Percentiles rank a stretch among this genome's conserved stretches.
Evolutionary conservation across 2,113 vertebrate species (phyloP).

Genomic region (Syrrhaptes paradoxus): DNA sequence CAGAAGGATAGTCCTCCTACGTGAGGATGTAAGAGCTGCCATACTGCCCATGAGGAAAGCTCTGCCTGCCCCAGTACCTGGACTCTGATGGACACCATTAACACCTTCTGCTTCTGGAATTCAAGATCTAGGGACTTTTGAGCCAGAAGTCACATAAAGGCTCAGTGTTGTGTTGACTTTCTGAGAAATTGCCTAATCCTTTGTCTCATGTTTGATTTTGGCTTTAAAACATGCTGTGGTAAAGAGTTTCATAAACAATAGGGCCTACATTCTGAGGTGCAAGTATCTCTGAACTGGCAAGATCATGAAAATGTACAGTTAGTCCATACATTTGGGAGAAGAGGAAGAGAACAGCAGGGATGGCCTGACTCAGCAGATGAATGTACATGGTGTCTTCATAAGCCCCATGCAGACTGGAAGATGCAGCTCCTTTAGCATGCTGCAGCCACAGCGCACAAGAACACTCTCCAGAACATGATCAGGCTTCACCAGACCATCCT

Average conservation of each 20-base stretch:
- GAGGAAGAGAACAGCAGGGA: not conserved
- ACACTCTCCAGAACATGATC: rapidly evolving
- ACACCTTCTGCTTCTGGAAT: not conserved
- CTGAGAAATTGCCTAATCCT: not conserved
- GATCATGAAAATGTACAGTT: not conserved
- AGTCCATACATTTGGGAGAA: not conserved
- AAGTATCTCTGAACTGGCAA: not conserved
- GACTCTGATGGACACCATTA: not conserved
- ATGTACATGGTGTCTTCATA: not conserved
- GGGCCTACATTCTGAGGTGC: not conserved
- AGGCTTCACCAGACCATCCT: not conserved
- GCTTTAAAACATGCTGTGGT: not conserved
- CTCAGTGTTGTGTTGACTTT: not conserved
- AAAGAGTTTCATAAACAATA: not conserved
- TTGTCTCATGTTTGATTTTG: not conserved
- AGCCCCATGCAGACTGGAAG: not conserved
- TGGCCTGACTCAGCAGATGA: not conserved
- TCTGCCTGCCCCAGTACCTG: not conserved
- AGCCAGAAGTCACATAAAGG: not conserved
- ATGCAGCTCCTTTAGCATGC: not conserved
- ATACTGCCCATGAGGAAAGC: not conserved
- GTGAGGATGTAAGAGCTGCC: not conserved
- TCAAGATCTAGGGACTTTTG: not conserved
- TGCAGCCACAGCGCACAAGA: not conserved
- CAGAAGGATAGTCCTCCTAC: not conserved